These are phyloP conservation scores for Proales similis DNA, from an alignment of 1,140 invertebrate genomes.

Conservation along the genomic window DNA sequence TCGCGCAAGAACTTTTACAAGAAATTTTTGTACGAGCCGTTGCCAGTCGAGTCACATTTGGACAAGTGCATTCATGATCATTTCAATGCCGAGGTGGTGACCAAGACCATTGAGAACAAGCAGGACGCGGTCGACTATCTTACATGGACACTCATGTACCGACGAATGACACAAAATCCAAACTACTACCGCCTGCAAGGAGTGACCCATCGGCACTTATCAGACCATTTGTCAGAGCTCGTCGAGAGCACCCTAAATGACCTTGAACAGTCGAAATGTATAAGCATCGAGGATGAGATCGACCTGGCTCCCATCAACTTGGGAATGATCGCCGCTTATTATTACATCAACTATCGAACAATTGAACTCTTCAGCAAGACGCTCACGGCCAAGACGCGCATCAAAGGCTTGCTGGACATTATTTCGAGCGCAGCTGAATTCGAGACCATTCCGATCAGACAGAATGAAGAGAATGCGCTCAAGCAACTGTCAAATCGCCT, in stretches of 20 bases:
- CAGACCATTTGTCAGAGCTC: constrained; percentile 94
- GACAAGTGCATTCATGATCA: constrained; percentile 97
- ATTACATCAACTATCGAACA: constrained; percentile 99
- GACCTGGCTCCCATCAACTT: constrained; percentile 89
- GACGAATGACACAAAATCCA: constrained; percentile 93
- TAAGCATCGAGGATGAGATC: constrained; percentile 95
- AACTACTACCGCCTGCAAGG: constrained; percentile 96
- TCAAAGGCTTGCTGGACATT: constrained; percentile 90
- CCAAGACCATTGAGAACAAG: constrained; percentile 99
- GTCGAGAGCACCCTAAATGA: constrained; percentile 92
- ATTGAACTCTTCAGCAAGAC: constrained; percentile 96
- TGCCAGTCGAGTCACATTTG: constrained; percentile 93
- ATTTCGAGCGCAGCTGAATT: constrained; percentile 96
- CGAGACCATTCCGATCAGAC: constrained; percentile 82
- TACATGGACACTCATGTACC: constrained; percentile 97
- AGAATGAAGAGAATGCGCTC: constrained; percentile 84
- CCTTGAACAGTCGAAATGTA: constrained; percentile 94
- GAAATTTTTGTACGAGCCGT: constrained; percentile 92
- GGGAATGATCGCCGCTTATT: constrained; percentile 99
- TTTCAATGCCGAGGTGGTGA: constrained; percentile 98
- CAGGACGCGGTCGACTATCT: constrained; percentile 98
- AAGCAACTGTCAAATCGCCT: constrained; percentile 65
- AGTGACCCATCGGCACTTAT: constrained; percentile 89
- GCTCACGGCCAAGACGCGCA: constrained; percentile 92
- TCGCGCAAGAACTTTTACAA: constrained; percentile 98